Evolutionary conservation across 2,797 vertebrate genomes (phyloP).

Genomic region (Simalia tracyae): DNA sequence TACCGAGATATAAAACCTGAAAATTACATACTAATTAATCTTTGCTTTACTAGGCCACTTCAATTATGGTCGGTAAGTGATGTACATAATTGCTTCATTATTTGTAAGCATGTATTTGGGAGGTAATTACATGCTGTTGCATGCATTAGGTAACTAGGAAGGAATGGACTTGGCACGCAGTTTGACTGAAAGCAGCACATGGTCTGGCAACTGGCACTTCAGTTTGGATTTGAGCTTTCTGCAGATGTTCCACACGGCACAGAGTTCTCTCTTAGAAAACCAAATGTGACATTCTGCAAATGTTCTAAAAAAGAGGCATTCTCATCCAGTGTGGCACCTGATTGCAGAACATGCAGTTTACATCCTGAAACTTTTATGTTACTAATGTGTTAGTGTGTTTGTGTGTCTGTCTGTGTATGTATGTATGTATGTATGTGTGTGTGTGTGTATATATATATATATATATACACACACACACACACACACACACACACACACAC

Average conservation of each 20-base stretch:
- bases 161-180: not conserved
- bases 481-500: no score
- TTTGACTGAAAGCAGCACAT: conserved; percentile 20
- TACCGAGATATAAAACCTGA: conserved; percentile 31
- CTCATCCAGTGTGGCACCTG: not conserved
- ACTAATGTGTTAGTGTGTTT: not conserved
- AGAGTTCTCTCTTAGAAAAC: not conserved
- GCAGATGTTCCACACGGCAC: not conserved
- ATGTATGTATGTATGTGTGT: no score
- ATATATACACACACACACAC: no score
- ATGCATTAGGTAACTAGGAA: conserved; percentile 39
- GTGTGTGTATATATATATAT: no score
- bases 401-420: not conserved
- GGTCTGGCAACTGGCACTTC: not conserved
- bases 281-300: not conserved
- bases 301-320: not conserved
- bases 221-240: not conserved
- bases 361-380: not conserved
- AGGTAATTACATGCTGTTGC: conserved; percentile 46
- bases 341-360: not conserved
- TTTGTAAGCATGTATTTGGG: conserved; percentile 55
- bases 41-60: conserved; percentile 48
- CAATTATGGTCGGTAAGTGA: conserved; percentile 44
- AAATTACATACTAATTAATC: conserved; percentile 46
- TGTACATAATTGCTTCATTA: conserved; percentile 53